Base-by-base conservation (phyloP, 2,888 invertebrate species). In the Pyralis farinalis region DNA sequence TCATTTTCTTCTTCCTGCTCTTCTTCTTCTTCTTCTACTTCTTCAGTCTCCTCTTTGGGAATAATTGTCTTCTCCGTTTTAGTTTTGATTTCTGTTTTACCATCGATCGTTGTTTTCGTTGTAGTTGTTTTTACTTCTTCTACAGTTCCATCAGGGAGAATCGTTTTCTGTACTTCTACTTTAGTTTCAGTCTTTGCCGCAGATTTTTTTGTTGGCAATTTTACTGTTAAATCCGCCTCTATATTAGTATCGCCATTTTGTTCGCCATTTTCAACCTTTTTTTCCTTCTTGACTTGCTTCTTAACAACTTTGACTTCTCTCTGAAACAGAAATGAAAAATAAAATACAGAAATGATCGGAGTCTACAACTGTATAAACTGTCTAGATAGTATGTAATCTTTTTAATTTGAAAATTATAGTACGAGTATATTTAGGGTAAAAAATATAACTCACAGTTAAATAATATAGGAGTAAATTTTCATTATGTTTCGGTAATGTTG, bases 121-220 rank as follows among this genome's bases (percentile, higher is more conserved):
- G 71, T 88, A 7, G 88, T 88, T 12, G 74, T 86, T 64, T 82
- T 87, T 1, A 75, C 58, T 71, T 88, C 88, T 55, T 87, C 77
- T 10, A 76, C 49, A 16, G 73, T 67, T 1, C 87, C 88, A 64
- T 88, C 84, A 0, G 87, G 77, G 46, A 85, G 63, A 51, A 65
- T 59, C 54, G 75, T 85, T 49, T 75, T 78, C 1, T 69, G 65
- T 12, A 85, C 76, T 63, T 88, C 86, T 11, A 88, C 84, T 53
- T 79, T 77, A 28, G 87, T 88, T 54, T 87, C 87, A 37, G 80
- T 84, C 65, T 80, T 86, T 3, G 80, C 82, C 34, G 71, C 75
- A 7, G 82, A 71, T 47, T 83, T 83, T 49, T 85, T 86, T 1
- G 76, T 46, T 3, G 88, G 84, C 32, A 86, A 47, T 51, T 80